phyloP scores from a whole-genome alignment of 92 coral and sea anemone species.

The Porites rus region DNA sequence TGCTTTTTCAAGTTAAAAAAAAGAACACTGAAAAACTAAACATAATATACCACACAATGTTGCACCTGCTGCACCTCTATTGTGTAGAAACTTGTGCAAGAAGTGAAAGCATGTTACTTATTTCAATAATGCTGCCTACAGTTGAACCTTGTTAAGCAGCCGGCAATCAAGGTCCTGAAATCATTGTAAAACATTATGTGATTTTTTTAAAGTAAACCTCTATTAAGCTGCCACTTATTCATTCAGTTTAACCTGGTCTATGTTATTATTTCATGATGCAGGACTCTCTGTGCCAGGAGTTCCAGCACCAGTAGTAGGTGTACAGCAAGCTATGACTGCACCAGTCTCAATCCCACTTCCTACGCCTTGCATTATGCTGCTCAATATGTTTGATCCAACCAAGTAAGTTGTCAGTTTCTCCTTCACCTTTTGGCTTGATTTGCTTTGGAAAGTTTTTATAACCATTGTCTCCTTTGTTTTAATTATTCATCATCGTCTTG shows the following conservation, averaged over 20 bases:
- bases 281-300: slow-evolving; percentile 94
- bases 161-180: no score
- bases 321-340: slow-evolving; percentile 69
- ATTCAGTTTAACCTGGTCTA: background rate
- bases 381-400: slow-evolving; percentile 99
- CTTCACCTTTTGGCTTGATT: background rate
- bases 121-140: no score
- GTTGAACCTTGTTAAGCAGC: no score
- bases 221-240: background rate
- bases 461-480: background rate
- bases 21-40: no score
- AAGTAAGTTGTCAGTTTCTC: slow-evolving; percentile 72
- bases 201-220: no score
- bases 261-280: slow-evolving; percentile 1
- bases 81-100: no score
- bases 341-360: slow-evolving; percentile 87
- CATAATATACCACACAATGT: no score
- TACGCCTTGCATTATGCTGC: slow-evolving; percentile 91
- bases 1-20: no score
- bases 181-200: no score
- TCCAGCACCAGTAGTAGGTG: slow-evolving; percentile 78
- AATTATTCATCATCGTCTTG: background rate
- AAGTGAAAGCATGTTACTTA: no score
- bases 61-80: no score
- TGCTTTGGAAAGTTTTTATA: background rate